Evolutionary conservation across 2,113 vertebrate species (phyloP).

Genomic region (Forbesichthys agassizii): DNA sequence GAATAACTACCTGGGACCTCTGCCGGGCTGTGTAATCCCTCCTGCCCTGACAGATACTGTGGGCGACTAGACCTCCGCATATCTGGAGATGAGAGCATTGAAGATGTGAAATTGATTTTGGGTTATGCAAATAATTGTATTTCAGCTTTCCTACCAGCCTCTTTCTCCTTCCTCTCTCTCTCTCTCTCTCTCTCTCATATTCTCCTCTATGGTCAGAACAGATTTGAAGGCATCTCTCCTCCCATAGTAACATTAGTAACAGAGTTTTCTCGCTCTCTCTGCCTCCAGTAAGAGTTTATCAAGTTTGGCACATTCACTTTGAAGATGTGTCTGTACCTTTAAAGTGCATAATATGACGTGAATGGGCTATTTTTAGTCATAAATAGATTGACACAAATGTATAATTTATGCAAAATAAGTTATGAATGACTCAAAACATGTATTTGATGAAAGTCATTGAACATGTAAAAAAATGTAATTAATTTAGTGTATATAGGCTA

Average conservation of each 20-base stretch:
- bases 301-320: slow-evolving; percentile 26
- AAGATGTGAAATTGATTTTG: slow-evolving; percentile 70
- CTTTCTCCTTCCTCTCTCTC: slow-evolving; percentile 4
- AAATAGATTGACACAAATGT: neutral
- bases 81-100: slow-evolving; percentile 37
- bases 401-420: neutral
- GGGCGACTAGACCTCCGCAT: slow-evolving; percentile 11
- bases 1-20: neutral
- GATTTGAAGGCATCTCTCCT: slow-evolving; percentile 12
- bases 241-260: slow-evolving; percentile 11
- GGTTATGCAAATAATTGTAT: slow-evolving; percentile 58
- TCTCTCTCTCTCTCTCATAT: slow-evolving; percentile 22
- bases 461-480: no score
- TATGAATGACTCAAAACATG: neutral
- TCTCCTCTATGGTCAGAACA: slow-evolving; percentile 8
- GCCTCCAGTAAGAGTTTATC: slow-evolving; percentile 28
- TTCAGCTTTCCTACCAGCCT: slow-evolving; percentile 20
- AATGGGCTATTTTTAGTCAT: neutral
- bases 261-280: neutral
- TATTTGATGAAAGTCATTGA: no score
- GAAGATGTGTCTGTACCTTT: neutral
- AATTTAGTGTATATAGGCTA: no score
- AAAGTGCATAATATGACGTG: neutral
- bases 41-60: neutral
- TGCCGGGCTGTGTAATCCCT: neutral